These are phyloP conservation scores for Corynorhinus townsendii DNA, from an alignment of 2,113 vertebrate species.

Conservation along the genomic window DNA sequence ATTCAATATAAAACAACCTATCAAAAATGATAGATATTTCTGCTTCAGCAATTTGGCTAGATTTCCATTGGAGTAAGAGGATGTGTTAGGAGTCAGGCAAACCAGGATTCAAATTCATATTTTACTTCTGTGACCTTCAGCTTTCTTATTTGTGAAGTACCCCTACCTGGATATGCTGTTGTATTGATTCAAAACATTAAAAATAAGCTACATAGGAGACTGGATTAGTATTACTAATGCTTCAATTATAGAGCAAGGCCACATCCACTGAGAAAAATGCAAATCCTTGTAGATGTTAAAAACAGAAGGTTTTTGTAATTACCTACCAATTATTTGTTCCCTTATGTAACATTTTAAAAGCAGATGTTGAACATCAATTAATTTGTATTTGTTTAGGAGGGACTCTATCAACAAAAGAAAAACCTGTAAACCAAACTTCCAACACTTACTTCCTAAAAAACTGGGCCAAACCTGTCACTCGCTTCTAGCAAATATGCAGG, in stretches of 20 bases:
- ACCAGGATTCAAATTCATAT: not conserved
- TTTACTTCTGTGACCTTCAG: slow-evolving; percentile 18
- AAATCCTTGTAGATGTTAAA: not conserved
- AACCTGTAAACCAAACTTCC: not conserved
- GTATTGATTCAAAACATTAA: not conserved
- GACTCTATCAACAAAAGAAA: not conserved
- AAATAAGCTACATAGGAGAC: not conserved
- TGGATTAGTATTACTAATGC: not conserved
- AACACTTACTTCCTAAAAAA: not conserved
- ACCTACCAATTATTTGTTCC: not conserved
- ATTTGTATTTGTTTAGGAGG: not conserved
- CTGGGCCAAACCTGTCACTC: not conserved
- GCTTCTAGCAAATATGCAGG: not conserved
- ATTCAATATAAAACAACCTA: not conserved
- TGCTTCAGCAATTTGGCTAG: not conserved
- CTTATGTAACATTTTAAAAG: not conserved
- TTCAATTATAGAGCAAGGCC: not conserved
- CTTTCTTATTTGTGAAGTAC: not conserved
- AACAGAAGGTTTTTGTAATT: not conserved
- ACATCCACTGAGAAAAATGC: not conserved
- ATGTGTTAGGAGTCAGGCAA: not conserved
- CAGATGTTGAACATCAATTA: not conserved
- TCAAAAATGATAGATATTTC: not conserved
- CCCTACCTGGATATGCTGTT: not conserved
- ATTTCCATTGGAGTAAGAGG: not conserved